A percentile compares a stretch with the other conserved stretches of the same genome.
Conservation (phyloP, 2,113 vertebrate genomes). For the Cathartes aura region DNA sequence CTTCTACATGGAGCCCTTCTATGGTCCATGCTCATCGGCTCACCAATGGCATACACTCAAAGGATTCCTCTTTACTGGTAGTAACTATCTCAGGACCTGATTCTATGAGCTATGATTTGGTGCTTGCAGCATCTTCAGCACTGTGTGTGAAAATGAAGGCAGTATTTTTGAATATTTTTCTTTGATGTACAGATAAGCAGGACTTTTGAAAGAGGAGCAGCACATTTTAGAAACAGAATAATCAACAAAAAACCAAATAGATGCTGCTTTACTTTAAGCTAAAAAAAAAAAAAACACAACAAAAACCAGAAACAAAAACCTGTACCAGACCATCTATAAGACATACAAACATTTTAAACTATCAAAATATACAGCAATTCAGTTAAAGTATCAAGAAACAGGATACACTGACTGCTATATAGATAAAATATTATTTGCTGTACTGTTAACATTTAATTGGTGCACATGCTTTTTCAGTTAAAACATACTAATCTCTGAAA, state of each 20-base stretch:
- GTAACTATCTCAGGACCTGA: conserved; percentile 98
- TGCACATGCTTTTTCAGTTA: conserved; percentile 73
- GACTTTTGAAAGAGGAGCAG: conserved; percentile 83
- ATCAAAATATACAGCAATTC: conserved; percentile 74
- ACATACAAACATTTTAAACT: conserved; percentile 82
- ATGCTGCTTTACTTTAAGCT: conserved; percentile 79
- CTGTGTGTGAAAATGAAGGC: conserved; percentile 99
- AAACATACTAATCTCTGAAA: conserved; percentile 68
- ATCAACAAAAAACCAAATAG: conserved; percentile 70
- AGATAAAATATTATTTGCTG: conserved; percentile 69
- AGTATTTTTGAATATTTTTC: conserved; percentile 88
- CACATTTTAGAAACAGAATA: conserved; percentile 79
- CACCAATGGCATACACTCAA: conserved; percentile 95
- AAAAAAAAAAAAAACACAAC: conserved; percentile 20
- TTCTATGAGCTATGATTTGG: conserved; percentile 96
- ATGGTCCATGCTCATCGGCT: conserved; percentile 96
- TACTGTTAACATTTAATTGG: conserved; percentile 78
- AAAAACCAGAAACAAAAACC: conserved; percentile 53
- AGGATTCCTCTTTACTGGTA: conserved; percentile 97
- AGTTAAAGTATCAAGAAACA: conserved; percentile 73
- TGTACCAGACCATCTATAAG: conserved; percentile 73
- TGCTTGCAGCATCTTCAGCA: conserved; percentile 99
- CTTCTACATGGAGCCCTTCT: conserved; percentile 99
- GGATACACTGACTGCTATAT: conserved; percentile 75
- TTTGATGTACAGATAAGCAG: conserved; percentile 82